These are phyloP conservation scores for Prosapia bicincta DNA, from an alignment of 2,888 invertebrate species.

Conservation along the genomic window DNA sequence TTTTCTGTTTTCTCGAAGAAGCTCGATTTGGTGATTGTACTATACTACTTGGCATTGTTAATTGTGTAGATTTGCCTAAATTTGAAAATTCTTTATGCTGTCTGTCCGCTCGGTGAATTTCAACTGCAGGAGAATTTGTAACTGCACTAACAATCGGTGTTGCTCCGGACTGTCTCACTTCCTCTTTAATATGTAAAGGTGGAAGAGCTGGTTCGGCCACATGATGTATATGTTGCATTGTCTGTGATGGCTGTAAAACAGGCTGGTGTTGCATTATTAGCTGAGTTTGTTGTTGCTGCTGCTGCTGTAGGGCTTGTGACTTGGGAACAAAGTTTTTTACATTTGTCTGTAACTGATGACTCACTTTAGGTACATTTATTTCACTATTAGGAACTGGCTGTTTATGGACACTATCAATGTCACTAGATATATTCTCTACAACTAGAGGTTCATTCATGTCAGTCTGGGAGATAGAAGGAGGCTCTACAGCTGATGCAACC, in stretches of 20 bases:
- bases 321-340: slow-evolving; percentile 14
- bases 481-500: slow-evolving; percentile 4
- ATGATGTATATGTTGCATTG: not conserved
- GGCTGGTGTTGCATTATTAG: not conserved
- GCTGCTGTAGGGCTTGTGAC: not conserved
- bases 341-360: not conserved
- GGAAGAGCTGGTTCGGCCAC: not conserved
- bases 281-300: not conserved
- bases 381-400: slow-evolving; percentile 24
- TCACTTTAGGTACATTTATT: slow-evolving; percentile 1
- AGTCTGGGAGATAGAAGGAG: not conserved
- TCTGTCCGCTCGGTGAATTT: slow-evolving; percentile 3
- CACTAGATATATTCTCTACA: not conserved
- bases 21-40: not conserved
- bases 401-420: slow-evolving; percentile 19
- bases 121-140: slow-evolving; percentile 17
- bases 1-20: not conserved
- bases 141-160: slow-evolving; percentile 18
- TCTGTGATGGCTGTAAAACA: not conserved
- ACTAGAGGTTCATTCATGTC: not conserved
- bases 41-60: not conserved
- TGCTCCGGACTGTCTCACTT: not conserved
- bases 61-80: not conserved
- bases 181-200: slow-evolving; percentile 2
- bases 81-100: not conserved